Base-by-base conservation (phyloP, 35 echinoderm and acorn worm species). In the Nesometra sesokonis region DNA sequence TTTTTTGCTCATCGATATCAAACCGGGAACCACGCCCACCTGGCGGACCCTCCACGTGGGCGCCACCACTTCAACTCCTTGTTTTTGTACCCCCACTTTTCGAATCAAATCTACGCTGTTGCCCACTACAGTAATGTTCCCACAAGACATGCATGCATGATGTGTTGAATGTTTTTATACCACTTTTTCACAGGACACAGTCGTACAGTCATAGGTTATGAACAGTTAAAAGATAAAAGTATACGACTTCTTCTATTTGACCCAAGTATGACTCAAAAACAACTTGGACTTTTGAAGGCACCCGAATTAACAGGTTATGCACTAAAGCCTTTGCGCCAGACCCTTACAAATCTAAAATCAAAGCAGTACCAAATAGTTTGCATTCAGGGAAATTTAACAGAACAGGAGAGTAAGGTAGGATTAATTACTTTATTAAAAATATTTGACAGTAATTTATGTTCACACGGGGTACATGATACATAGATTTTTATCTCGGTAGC, bases 291-390 rank as follows among this genome's bases (percentile, higher is more conserved):
- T 17, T 35, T 99, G 9, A 81, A 82, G 46, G n/a, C 77, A 27
- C 85, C 84, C 1, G 82, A 92, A 19, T 31, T 99, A 5, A 92
- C 88, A 38, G 90, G 80, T 32, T 84, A 93, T 30, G 77, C 80
- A 19, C 78, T 99, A 34, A 80, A 88, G n/a, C 81, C 88, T 79
- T 33, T 99, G n/a, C 86, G 93, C 67, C 94, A 99, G 80, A 93
- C 89, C 0, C 77, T 94, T 27, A 79, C 34, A 35, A 90, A 99
- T 34, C 47, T 99, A 32, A 99, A 94, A 46, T 84, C 90, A 57
- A 93, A 92, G 31, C 96, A 99, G 43, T 99, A 99, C 79, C 96
- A 99, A 82, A 88, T 99, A 34, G 96, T 99, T 15, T 77, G 86
- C 8, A 87, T 99, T 15, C 37, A 85, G 37, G 88, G 96, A 37